A percentile compares a stretch with the other conserved stretches of the same genome.
Evolutionary conservation across 2,797 vertebrate genomes (phyloP).

Genomic region (Halcyon badia): DNA sequence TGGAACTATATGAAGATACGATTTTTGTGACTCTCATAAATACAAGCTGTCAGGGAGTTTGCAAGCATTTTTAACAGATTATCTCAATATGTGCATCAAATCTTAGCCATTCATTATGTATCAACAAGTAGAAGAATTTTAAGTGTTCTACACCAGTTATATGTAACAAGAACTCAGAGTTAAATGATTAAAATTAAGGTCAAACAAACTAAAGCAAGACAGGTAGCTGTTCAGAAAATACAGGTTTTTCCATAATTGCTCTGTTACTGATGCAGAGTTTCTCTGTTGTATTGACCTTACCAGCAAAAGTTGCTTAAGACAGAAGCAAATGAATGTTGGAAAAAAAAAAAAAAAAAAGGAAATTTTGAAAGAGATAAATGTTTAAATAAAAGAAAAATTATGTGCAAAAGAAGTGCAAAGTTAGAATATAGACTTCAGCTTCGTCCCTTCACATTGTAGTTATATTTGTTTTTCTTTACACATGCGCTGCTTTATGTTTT

Average conservation of each 20-base stretch:
- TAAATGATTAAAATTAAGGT: neutral
- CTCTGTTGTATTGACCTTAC: neutral
- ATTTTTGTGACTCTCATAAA: neutral
- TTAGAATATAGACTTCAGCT: neutral
- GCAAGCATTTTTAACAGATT: neutral
- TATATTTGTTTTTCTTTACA: neutral
- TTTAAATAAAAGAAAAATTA: neutral
- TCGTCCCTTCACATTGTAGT: neutral
- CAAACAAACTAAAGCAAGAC: neutral
- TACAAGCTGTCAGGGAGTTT: neutral
- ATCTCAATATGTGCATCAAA: neutral
- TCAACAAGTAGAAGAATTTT: neutral
- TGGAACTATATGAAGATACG: neutral
- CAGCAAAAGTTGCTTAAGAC: neutral
- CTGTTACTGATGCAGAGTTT: neutral
- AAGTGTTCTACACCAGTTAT: neutral
- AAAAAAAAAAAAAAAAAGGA: too few relatives aligned
- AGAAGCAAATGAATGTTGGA: too few relatives aligned
- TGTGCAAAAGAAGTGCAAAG: neutral
- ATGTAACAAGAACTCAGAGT: neutral
- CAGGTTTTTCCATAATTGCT: neutral
- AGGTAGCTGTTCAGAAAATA: neutral
- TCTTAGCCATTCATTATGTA: neutral
- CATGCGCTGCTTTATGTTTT: neutral
- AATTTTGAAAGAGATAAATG: too few relatives aligned